Evolutionary conservation across 1,140 invertebrate species (phyloP).

Genomic region (Drosophila persimilis): DNA sequence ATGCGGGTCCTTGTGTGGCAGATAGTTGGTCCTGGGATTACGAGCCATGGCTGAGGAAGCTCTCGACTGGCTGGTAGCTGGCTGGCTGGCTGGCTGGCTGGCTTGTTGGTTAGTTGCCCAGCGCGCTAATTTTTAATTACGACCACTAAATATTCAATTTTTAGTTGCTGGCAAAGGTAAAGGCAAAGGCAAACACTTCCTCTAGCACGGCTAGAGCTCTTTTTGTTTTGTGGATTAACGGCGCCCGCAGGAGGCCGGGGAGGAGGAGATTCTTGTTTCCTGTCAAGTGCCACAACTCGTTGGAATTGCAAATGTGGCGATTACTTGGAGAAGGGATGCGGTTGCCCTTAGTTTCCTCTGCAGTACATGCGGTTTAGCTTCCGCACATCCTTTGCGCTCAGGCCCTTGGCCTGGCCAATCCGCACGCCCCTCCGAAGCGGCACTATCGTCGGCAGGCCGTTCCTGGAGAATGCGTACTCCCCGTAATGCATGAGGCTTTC

Average conservation of each 20-base stretch:
- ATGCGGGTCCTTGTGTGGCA: conserved; percentile 31
- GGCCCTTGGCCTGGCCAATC: conserved; percentile 84
- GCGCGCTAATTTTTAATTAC: conserved; percentile 79
- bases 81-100: neutral
- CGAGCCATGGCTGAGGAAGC: conserved; percentile 31
- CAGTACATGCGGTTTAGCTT: conserved; percentile 84
- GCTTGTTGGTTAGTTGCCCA: conserved; percentile 40
- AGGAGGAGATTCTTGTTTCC: conserved; percentile 49
- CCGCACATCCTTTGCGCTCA: conserved; percentile 84
- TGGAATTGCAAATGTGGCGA: conserved; percentile 68
- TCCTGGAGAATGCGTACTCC: conserved; percentile 87
- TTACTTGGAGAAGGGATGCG: conserved; percentile 47
- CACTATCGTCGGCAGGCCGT: conserved; percentile 87
- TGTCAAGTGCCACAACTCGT: conserved; percentile 53
- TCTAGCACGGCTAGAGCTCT: conserved; percentile 34
- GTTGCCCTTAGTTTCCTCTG: neutral
- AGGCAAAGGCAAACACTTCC: conserved; percentile 69
- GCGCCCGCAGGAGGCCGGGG: neutral
- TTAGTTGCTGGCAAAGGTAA: conserved; percentile 62
- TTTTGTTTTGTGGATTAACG: conserved; percentile 67
- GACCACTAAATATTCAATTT: conserved; percentile 80
- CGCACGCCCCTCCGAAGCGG: conserved; percentile 60
- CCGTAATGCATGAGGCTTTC: conserved; percentile 88
- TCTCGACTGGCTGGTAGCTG: conserved; percentile 3
- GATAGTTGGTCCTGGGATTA: conserved; percentile 59